Base-by-base conservation (phyloP, 64 coral and sea anemone species). In the Astreopora myriophthalma region DNA sequence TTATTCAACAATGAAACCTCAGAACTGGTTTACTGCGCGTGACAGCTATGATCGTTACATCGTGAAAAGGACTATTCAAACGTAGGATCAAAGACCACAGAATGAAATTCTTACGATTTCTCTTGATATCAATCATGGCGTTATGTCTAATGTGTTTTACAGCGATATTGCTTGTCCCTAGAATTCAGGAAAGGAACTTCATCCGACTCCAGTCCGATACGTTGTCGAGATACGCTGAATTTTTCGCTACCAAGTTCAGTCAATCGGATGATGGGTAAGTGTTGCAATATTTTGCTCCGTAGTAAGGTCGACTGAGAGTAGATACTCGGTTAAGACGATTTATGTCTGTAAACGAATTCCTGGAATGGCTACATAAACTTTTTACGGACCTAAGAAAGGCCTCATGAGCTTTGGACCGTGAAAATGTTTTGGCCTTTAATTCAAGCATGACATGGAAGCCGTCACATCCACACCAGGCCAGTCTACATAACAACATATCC, bases 101-200 rank as follows among this genome's bases (percentile, higher is more conserved):
- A 23, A 81, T 83, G 79, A 83, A 64, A 57, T 83, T 83, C 34
- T 10, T n/a, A 2, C 57, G 79, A 8, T 83, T 83, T 38, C 34
- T 83, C 29, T 11, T 83, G 7, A n/a, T 83, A 0, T 64, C 51
- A n/a, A 64, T 83, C 34, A 31, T 83, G 22, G 79, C 20, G 7
- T 63, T 83, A 83, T 64, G 79, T 38, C n/a, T 83, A 1, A 34
- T 83, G 79, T 64, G 55, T 38, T 64, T 83, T 19, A 83, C 34
- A 22, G 79, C 57, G 14, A 65, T 61, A 24, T 31, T 83, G 11
- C 55, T 83, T 9, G 22, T 83, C 6, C 79, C 79, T 14, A 83
- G 22, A 65, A 65, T 83, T 1, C 61, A 83, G 29, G 79, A 83
- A 64, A 64, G 29, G 16, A 83, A 65, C 7, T 37, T 83, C 32